phyloP scores from a whole-genome alignment of 2,888 invertebrate genomes.

The Anagyrus pseudococci region DNA sequence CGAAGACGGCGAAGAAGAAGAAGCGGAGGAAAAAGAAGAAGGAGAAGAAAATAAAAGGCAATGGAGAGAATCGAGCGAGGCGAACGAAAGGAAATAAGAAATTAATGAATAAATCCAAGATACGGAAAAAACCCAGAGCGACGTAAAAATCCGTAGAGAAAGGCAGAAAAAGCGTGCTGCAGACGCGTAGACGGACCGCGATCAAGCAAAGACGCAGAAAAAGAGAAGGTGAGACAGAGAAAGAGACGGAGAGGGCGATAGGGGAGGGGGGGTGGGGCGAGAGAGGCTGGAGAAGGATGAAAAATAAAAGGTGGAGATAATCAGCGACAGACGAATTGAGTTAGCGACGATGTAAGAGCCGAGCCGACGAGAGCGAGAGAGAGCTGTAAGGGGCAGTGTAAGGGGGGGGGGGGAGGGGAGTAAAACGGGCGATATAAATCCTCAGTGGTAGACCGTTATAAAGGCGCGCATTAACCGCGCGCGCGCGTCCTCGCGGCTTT shows the following conservation, averaged over 20 bases:
- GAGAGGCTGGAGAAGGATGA: neutral
- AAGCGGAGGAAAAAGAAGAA: no score
- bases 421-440: conserved; percentile 39
- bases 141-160: conserved; percentile 4
- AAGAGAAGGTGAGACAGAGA: no score
- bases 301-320: conserved; percentile 14
- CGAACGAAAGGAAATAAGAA: no score
- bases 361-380: conserved; percentile 17
- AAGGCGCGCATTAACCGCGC: conserved; percentile 30
- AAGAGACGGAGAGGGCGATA: no score
- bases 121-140: neutral
- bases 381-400: conserved; percentile 20
- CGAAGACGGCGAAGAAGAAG: no score
- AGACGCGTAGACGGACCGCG: neutral
- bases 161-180: conserved; percentile 3
- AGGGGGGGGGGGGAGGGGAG: conserved; percentile 17
- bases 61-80: conserved; percentile 8
- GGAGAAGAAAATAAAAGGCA: no score
- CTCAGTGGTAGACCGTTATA: conserved; percentile 29
- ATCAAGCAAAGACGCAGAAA: neutral
- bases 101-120: conserved; percentile 24
- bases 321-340: conserved; percentile 34
- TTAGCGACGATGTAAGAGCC: conserved; percentile 24
- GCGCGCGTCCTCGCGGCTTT: no score
- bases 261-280: no score